Conservation (phyloP, 2,888 invertebrate species). For the Theristus sp. region DNA sequence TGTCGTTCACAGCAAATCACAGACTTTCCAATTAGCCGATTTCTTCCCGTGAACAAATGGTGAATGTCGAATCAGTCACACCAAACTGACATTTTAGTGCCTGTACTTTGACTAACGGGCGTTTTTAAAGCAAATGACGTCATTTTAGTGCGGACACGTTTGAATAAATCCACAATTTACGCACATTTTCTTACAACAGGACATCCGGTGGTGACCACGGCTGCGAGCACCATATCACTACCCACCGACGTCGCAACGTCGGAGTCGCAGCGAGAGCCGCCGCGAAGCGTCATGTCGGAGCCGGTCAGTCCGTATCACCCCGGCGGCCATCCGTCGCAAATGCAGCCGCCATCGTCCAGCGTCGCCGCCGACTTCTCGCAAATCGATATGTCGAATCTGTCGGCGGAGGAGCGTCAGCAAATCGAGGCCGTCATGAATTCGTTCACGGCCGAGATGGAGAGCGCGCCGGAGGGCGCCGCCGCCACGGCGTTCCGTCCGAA, state of each 20-base stretch:
- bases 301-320: neutral
- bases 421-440: neutral
- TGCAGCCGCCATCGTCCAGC: neutral
- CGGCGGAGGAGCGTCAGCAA: neutral
- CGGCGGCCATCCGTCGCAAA: neutral
- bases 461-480: neutral
- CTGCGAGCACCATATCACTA: neutral
- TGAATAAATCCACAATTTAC: too few relatives aligned
- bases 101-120: too few relatives aligned
- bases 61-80: too few relatives aligned
- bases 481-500: neutral
- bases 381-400: neutral
- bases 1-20: too few relatives aligned
- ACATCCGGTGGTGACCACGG: neutral
- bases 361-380: neutral
- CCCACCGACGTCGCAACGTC: neutral
- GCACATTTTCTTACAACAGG: too few relatives aligned
- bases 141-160: too few relatives aligned
- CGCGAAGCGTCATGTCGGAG: neutral
- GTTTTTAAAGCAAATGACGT: too few relatives aligned
- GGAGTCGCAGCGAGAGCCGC: neutral
- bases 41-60: too few relatives aligned
- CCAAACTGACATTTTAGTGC: too few relatives aligned
- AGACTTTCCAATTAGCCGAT: too few relatives aligned
- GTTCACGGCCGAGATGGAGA: neutral